Evolutionary conservation across 2,888 invertebrate species (phyloP), one percentile per base, ranked within the genome.

Genomic region (Nomada lathburiana): DNA sequence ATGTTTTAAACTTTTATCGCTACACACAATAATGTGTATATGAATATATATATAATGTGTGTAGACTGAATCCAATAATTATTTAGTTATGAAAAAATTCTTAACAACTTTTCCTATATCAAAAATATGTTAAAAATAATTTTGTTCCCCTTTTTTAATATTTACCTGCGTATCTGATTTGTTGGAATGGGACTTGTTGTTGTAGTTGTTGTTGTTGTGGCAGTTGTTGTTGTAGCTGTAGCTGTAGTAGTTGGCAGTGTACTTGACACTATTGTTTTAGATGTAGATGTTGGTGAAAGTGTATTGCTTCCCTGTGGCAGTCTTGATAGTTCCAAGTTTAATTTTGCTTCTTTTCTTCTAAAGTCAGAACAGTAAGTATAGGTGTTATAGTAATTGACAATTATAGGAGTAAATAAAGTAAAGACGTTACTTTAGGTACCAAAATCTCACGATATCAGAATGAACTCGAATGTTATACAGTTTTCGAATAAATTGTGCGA

Each of bases 121-220:
- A 57, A 29, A 67, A 44, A 67, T 65, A 20, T 29, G 9, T 53
- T 63, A 60, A 70, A 52, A 59, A 77, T 50, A 69, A 79, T 67
- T 62, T 53, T 50, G 42, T 44, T 52, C 0, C 53, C 50, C 60
- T 2, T 50, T 52, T 44, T 23, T 50, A 75, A 75, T 77, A 83
- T 85, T 87, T 91, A 94, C 94, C 94, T 94, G 92, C 94, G 93
- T 84, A 94, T 92, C 89, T 93, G 93, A 89, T 92, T 94, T 74
- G 89, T 89, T 83, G 94, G 92, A 57, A 92, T 94, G 92, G 95
- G 95, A 93, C 94, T 94, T 91, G 94, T 94, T 94, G 93, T 93
- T 85, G 94, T 93, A 83, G 93, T 92, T 59, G 90, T 94, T 83
- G 94, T 94, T 92, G 95, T 94, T 92, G 95, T 95, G 92, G 95